phyloP scores from a whole-genome alignment of 2,888 invertebrate species.

The Listrodromus nycthemerus region DNA sequence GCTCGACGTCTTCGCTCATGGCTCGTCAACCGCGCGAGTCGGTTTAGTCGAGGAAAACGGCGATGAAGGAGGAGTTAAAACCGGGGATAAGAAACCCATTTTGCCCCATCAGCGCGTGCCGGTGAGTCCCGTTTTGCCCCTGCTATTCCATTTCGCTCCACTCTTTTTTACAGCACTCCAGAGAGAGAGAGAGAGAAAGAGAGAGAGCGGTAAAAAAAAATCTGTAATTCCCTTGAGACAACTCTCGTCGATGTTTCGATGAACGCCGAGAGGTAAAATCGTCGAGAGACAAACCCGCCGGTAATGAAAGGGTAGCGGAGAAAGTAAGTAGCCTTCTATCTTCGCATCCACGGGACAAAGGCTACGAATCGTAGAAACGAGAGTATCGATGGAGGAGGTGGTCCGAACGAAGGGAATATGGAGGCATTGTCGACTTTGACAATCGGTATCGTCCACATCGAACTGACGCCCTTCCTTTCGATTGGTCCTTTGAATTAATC shows the following conservation, averaged over 20 bases:
- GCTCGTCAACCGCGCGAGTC: neutral
- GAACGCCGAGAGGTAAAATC: neutral
- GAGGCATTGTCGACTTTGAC: slow-evolving; percentile 6
- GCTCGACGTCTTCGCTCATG: neutral
- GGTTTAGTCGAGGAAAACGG: neutral
- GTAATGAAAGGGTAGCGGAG: slow-evolving; percentile 2
- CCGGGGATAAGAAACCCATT: neutral
- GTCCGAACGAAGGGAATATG: neutral
- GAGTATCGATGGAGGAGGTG: neutral
- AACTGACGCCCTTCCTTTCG: neutral
- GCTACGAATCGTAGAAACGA: neutral
- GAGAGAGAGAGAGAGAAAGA: neutral
- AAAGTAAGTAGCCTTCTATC: slow-evolving; percentile 9
- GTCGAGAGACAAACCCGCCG: neutral
- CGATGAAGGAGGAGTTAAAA: slow-evolving; percentile 2
- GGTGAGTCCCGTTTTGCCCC: too few relatives aligned
- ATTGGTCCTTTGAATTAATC: neutral
- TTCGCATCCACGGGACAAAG: neutral
- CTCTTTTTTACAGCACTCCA: neutral
- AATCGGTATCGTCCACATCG: neutral
- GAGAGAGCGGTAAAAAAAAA: slow-evolving; percentile 3
- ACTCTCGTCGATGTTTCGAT: neutral
- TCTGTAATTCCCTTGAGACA: neutral
- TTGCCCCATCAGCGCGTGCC: too few relatives aligned
- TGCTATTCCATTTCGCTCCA: too few relatives aligned